A percentile compares a stretch with the other conserved stretches of the same genome.
Evolutionary conservation across 2,113 vertebrate genomes (phyloP).

Genomic region (Melierax canorus): DNA sequence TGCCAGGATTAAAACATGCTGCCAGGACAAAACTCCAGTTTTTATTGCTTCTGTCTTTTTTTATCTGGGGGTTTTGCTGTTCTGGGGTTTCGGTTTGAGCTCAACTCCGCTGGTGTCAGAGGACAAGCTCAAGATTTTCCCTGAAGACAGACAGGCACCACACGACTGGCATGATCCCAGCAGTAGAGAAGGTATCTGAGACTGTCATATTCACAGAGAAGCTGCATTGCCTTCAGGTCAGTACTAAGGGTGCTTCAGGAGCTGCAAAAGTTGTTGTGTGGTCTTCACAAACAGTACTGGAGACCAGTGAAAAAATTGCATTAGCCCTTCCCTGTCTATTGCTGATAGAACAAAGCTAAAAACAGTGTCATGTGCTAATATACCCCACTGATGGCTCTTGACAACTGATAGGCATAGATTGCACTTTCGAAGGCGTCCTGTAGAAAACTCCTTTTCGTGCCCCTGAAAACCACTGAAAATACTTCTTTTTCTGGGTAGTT

Average conservation of each 20-base stretch:
- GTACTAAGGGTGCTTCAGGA: not conserved
- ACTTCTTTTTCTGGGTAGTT: not conserved
- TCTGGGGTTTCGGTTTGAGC: not conserved
- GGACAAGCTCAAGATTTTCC: not conserved
- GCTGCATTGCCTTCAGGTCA: not conserved
- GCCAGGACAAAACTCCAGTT: not conserved
- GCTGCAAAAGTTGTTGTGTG: not conserved
- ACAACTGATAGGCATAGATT: fast-evolving
- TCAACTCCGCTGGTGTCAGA: not conserved
- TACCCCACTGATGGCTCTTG: not conserved
- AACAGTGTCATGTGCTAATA: not conserved
- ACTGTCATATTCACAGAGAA: not conserved
- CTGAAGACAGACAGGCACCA: not conserved
- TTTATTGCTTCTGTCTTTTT: not conserved
- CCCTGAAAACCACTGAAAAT: not conserved
- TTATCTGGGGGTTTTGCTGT: not conserved
- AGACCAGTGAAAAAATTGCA: not conserved
- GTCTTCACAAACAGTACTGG: not conserved
- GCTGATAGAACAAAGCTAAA: not conserved
- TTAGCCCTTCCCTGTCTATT: not conserved
- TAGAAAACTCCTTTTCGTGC: not conserved
- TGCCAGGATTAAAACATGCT: not conserved
- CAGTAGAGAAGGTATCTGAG: not conserved
- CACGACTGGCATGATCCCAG: not conserved
- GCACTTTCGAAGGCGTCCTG: not conserved